Percentiles rank a stretch among this genome's conserved stretches.
phyloP scores from a whole-genome alignment of 1,140 invertebrate species.

The Pachypsylla venusta region DNA sequence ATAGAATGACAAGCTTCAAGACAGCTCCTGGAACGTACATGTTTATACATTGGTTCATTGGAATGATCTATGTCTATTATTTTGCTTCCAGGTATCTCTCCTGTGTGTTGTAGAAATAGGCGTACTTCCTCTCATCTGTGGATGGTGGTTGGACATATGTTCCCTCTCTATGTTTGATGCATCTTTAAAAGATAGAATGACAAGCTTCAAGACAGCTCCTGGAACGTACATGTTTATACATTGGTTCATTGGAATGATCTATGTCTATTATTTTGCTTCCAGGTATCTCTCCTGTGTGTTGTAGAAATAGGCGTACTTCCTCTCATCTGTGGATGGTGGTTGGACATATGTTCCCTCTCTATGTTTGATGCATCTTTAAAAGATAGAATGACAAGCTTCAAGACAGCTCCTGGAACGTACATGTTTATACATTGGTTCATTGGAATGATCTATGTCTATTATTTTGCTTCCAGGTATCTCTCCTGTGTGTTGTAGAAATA shows the following conservation, averaged over 20 bases:
- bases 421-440: conserved; percentile 98
- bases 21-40: conserved; percentile 80
- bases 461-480: conserved; percentile 83
- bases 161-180: conserved; percentile 91
- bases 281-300: conserved; percentile 67
- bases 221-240: conserved; percentile 96
- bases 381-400: conserved; percentile 74
- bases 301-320: conserved; percentile 95
- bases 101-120: conserved; percentile 90
- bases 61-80: conserved; percentile 99
- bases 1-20: conserved; percentile 72
- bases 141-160: conserved; percentile 98
- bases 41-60: conserved; percentile 98
- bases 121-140: conserved; percentile 88
- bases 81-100: conserved; percentile 81
- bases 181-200: conserved; percentile 70
- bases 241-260: conserved; percentile 98
- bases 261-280: conserved; percentile 98
- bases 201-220: conserved; percentile 66
- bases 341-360: conserved; percentile 92
- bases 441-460: conserved; percentile 99
- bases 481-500: conserved; percentile 87
- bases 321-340: conserved; percentile 95
- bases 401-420: conserved; percentile 72
- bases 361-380: conserved; percentile 86